Percentiles rank a stretch among this genome's conserved stretches.
Evolutionary conservation across 1,140 invertebrate genomes (phyloP).

Genomic region (Drosophila yakuba): DNA sequence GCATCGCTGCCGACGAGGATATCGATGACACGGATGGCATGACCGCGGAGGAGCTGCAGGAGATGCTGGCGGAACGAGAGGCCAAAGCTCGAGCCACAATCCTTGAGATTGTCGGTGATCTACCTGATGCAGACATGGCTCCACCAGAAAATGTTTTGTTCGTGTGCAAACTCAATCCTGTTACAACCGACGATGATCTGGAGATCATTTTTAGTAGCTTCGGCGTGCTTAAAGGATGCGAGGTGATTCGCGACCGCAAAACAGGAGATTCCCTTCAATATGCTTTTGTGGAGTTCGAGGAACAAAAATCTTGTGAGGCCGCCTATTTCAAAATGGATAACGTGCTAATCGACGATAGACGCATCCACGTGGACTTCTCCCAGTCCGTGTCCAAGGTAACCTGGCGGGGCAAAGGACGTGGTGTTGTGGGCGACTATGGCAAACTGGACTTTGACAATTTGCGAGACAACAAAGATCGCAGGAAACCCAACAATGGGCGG

Average conservation of each 20-base stretch:
- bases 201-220: constrained; percentile 99
- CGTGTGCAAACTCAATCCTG: constrained; percentile 99
- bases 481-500: constrained; percentile 10
- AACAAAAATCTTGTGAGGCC: constrained; percentile 97
- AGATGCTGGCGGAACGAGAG: constrained; percentile 95
- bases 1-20: constrained; percentile 97
- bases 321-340: constrained; percentile 99
- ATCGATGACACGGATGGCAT: constrained; percentile 96
- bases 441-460: constrained; percentile 76
- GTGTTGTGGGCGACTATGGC: constrained; percentile 84
- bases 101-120: constrained; percentile 99
- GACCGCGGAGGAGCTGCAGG: constrained; percentile 92
- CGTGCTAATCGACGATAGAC: constrained; percentile 98
- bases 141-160: constrained; percentile 99
- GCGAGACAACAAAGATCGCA: constrained; percentile 40
- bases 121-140: constrained; percentile 98
- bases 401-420: constrained; percentile 94
- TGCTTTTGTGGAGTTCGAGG: constrained; percentile 99
- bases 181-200: constrained; percentile 98
- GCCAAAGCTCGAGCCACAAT: constrained; percentile 98
- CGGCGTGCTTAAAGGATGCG: constrained; percentile 97
- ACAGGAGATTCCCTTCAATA: constrained; percentile 98
- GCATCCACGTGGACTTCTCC: constrained; percentile 99
- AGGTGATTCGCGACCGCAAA: constrained; percentile 98
- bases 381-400: constrained; percentile 98